Conservation (phyloP, 2,888 invertebrate species). For the Lordiphosa fenestrarum region DNA sequence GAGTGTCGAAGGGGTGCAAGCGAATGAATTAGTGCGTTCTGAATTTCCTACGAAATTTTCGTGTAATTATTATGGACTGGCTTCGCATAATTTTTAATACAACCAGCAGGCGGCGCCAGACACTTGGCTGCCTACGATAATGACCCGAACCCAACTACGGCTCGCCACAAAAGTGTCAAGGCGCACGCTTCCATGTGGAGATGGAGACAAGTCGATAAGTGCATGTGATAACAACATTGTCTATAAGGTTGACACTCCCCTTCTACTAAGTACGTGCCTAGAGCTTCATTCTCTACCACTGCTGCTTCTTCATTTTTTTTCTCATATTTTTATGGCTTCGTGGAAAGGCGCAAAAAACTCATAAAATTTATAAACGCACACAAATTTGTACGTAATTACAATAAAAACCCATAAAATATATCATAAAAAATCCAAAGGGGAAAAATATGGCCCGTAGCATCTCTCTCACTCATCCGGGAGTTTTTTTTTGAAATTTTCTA, state of each 20-base stretch:
- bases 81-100: slow-evolving; percentile 36
- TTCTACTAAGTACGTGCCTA: slow-evolving; percentile 20
- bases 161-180: slow-evolving; percentile 25
- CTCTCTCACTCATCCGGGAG: slow-evolving; percentile 37
- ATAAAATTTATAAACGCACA: slow-evolving; percentile 53
- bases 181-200: slow-evolving; percentile 23
- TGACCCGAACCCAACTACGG: slow-evolving; percentile 21
- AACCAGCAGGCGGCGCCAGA: slow-evolving; percentile 45
- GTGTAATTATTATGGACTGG: slow-evolving; percentile 58
- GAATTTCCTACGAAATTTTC: slow-evolving; percentile 68
- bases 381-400: slow-evolving; percentile 72
- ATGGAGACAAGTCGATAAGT: slow-evolving; percentile 24
- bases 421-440: slow-evolving; percentile 49
- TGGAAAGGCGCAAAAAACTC: slow-evolving; percentile 47
- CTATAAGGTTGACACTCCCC: slow-evolving; percentile 44
- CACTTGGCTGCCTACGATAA: slow-evolving; percentile 24
- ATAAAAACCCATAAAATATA: slow-evolving; percentile 68
- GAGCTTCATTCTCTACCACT: slow-evolving; percentile 19
- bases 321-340: slow-evolving; percentile 69
- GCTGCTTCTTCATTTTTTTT: slow-evolving; percentile 24
- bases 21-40: slow-evolving; percentile 38
- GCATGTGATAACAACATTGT: slow-evolving; percentile 16
- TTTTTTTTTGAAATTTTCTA: slow-evolving; percentile 31
- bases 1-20: slow-evolving; percentile 28
- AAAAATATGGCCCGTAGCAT: slow-evolving; percentile 32